These are phyloP conservation scores for Datnioides undecimradiatus DNA, from an alignment of 2,113 vertebrate species.

Conservation along the genomic window DNA sequence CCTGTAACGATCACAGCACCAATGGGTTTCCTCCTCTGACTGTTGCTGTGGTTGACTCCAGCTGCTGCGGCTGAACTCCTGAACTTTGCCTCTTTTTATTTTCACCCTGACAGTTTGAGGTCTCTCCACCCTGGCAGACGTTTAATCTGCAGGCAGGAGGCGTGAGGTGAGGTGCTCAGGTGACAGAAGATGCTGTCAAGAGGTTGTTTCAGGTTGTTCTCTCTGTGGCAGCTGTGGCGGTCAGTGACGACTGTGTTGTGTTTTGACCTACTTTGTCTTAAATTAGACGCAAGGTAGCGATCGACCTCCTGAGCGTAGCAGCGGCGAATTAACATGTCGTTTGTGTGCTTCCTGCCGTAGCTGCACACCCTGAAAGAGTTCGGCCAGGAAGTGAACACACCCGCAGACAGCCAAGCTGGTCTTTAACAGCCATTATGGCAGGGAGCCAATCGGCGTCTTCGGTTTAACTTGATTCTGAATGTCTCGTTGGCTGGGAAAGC, in stretches of 20 bases:
- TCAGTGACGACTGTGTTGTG: background rate
- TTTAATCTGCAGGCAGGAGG: too few species aligned
- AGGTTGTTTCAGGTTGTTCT: background rate
- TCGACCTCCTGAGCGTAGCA: background rate
- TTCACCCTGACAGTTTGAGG: background rate
- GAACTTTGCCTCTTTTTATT: background rate
- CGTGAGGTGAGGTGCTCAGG: background rate
- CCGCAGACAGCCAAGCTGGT: background rate
- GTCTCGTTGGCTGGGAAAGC: too few species aligned
- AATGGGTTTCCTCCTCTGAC: too few species aligned
- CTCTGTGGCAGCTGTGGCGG: background rate
- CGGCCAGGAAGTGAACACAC: background rate
- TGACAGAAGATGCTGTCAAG: background rate
- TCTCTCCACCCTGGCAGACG: too few species aligned
- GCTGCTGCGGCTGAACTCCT: background rate
- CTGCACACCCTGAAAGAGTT: background rate
- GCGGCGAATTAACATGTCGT: background rate
- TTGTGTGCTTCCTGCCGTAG: background rate
- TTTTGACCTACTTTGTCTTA: conserved; percentile 27
- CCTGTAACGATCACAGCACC: too few species aligned
- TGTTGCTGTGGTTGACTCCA: background rate
- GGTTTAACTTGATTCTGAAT: background rate
- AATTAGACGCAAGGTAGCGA: background rate
- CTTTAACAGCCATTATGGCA: conserved; percentile 6
- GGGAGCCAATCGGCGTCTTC: background rate